Evolutionary conservation across 2,888 invertebrate species (phyloP), one percentile per base, ranked within the genome.

Genomic region (Anthoptus insignis): DNA sequence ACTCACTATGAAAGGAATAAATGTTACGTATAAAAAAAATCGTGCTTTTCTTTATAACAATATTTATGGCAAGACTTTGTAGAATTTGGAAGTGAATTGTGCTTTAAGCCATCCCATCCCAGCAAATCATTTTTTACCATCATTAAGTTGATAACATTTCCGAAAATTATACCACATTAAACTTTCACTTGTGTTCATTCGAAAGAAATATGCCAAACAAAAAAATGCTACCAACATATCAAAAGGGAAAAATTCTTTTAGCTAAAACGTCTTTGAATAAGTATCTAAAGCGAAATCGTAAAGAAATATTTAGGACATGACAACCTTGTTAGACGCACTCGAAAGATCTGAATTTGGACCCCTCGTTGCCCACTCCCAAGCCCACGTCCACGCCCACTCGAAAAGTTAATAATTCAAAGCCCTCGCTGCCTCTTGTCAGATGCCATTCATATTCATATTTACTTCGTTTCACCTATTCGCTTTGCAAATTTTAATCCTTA

Each of bases 361-460:
- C 54, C 42, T 65, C 67, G 80, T 82, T 83, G 75, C 84, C 87
- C 57, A 84, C 91, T 92, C 82, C n/a, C n/a, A n/a, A n/a, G n/a
- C n/a, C n/a, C n/a, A n/a, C n/a, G n/a, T n/a, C n/a, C 80, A 83
- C 83, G 75, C 84, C 87, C 57, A 84, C 91, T 92, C 82, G 79
- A 90, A 88, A 91, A 89, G 87, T 91, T 91, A 91, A 91, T 91
- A 91, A 90, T 91, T 91, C 84, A 85, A 83, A 87, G 86, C 86
- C 88, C 87, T 86, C 84, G 84, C 81, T 76, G 78, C 83, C 81
- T 83, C 88, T 88, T 86, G 85, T 87, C 87, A 87, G 88, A 88
- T 87, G 88, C 84, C 85, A 93, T 93, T 93, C 93, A 93, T 93
- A 93, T 93, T 93, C 93, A 93, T 93, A 93, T 93, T 93, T 91